These are phyloP conservation scores for Laterallus jamaicensis DNA, from an alignment of 2,113 vertebrate species.

Conservation along the genomic window DNA sequence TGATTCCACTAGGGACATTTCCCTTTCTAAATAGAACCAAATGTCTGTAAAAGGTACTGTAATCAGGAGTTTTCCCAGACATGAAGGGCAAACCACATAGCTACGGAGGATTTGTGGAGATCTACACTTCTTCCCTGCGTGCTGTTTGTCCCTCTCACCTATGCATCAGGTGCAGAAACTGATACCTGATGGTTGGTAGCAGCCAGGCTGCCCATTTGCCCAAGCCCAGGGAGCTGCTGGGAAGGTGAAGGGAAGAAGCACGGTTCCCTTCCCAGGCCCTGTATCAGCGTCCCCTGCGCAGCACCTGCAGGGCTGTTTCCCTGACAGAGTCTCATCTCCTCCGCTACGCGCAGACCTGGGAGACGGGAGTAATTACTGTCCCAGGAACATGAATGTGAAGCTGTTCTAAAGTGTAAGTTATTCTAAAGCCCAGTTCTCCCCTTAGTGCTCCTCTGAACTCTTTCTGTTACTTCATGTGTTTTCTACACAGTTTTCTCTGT, in stretches of 20 bases:
- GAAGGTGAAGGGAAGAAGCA: not conserved
- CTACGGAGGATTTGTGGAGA: not conserved
- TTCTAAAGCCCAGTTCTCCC: not conserved
- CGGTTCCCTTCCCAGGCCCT: not conserved
- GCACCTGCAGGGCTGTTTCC: not conserved
- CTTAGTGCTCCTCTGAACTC: not conserved
- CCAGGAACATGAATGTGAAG: not conserved
- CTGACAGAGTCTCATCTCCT: not conserved
- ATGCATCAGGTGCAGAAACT: not conserved
- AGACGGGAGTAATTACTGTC: not conserved
- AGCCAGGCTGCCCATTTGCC: not conserved
- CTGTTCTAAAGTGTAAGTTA: not conserved
- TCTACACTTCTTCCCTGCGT: not conserved
- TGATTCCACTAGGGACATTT: not conserved
- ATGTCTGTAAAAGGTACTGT: not conserved
- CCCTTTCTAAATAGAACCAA: not conserved
- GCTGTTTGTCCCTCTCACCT: not conserved
- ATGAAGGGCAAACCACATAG: not conserved
- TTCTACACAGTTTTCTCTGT: not conserved
- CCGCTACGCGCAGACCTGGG: not conserved
- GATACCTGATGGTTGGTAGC: not conserved
- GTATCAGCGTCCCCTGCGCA: accelerated
- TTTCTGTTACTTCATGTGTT: not conserved
- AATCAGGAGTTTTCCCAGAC: not conserved
- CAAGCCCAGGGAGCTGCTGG: not conserved